Evolutionary conservation across 2,113 vertebrate species (phyloP).

Genomic region (Nyctereutes procyonoides): DNA sequence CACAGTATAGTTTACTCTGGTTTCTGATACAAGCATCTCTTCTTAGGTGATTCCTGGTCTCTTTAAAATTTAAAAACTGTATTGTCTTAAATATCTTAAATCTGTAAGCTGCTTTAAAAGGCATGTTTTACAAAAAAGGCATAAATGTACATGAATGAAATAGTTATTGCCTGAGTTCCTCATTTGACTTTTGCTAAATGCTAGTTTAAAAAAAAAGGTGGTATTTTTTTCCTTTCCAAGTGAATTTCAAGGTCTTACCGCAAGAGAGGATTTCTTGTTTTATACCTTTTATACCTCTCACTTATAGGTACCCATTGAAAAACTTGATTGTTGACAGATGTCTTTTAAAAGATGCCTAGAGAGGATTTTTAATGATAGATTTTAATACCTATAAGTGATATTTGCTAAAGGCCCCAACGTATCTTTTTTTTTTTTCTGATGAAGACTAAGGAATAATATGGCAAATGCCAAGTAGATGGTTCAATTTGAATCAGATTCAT

Average conservation of each 20-base stretch:
- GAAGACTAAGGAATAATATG: background rate
- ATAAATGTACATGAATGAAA: background rate
- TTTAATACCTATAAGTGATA: background rate
- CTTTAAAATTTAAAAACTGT: background rate
- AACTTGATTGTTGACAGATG: background rate
- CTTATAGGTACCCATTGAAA: background rate
- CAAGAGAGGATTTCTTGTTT: background rate
- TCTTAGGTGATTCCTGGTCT: background rate
- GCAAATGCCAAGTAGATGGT: background rate
- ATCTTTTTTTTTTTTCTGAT: background rate
- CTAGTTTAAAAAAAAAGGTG: background rate
- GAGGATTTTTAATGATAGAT: background rate
- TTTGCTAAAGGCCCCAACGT: background rate
- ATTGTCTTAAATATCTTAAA: background rate
- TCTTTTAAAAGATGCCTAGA: constrained; percentile 22
- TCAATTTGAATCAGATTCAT: background rate
- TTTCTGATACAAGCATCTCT: background rate
- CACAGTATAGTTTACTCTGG: background rate
- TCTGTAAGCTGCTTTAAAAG: background rate
- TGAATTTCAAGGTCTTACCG: background rate
- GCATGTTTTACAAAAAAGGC: background rate
- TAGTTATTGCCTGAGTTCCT: background rate
- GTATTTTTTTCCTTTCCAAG: background rate
- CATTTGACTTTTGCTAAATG: background rate
- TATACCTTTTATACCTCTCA: background rate